phyloP scores from a whole-genome alignment of 2,888 invertebrate genomes.

The Meiosimyza decipiens region DNA sequence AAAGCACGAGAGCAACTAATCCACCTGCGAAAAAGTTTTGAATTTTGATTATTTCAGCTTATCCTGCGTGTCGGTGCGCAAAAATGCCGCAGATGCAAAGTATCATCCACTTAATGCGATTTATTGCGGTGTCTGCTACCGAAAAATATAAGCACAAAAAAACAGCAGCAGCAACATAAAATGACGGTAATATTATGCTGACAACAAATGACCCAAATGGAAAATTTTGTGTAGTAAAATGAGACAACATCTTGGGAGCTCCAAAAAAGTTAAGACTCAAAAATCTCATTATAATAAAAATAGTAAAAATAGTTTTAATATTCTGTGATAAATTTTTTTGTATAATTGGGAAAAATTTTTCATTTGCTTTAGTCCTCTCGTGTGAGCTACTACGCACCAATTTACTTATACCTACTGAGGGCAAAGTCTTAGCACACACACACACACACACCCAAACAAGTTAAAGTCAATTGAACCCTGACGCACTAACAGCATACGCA shows the following conservation, averaged over 20 bases:
- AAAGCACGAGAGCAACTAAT: conserved; percentile 34
- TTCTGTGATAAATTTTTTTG: no score
- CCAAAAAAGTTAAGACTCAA: no score
- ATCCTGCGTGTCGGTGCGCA: conserved; percentile 16
- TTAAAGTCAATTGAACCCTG: conserved; percentile 9
- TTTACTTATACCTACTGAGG: no score
- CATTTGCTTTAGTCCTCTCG: no score
- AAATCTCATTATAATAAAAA: no score
- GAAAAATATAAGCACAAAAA: conserved; percentile 4
- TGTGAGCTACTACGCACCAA: no score
- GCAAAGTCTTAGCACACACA: background rate
- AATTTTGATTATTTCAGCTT: conserved; percentile 52
- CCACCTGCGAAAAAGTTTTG: conserved; percentile 57
- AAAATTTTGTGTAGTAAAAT: no score
- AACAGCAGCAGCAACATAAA: conserved; percentile 6
- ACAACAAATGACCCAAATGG: no score
- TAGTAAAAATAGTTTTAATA: no score
- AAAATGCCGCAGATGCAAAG: conserved; percentile 53
- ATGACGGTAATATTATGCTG: no score
- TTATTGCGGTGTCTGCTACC: conserved; percentile 44
- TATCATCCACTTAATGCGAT: conserved; percentile 61
- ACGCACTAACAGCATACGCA: conserved; percentile 5
- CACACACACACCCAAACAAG: background rate
- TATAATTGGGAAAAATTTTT: no score
- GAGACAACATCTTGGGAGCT: no score